Base-by-base conservation (phyloP, 1,140 invertebrate genomes). In the Drosophila ercepeae region DNA sequence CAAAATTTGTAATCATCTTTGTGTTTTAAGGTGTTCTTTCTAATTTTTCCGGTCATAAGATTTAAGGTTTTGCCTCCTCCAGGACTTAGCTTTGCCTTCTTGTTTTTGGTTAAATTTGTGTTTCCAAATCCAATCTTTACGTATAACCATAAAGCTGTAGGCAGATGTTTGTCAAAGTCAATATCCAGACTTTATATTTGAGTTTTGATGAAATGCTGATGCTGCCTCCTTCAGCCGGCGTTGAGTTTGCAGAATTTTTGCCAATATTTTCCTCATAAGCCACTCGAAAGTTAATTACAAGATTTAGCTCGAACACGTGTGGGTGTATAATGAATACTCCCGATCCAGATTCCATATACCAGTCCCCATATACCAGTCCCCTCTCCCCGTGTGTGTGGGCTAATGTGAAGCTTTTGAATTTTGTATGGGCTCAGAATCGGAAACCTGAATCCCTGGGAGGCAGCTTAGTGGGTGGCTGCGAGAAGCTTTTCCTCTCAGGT, bases 211-310 rank as follows among this genome's bases (percentile, higher is more conserved):
- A 58, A 58, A 60, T 48, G 74, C 51, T 72, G 51, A 68, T 67
- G 42, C 32, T 46, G 44, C 14, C 14, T 32, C 19, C 23, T 41
- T 19, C 8, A 36, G 41, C 18, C 34, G 11, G 3, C 41, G 46
- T n/a, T 46, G 59, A 68, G 58, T 48, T 36, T 29, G 61, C 63
- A 48, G 57, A 78, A 58, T 49, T 58, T 63, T 50, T 67, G 60
- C 71, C 72, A 78, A 83, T 75, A 78, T 84, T 67, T 65, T 63
- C 54, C n/a, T n/a, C 46, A 54, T 52, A 59, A n/a, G 55, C 75
- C 55, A 70, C 79, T 84, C 68, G 21, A 83, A 84, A 83, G 75
- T 77, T 83, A 78, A 83, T 83, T 78, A 78, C 49, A 78, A 84
- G 64, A 75, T 78, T 73, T 50, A 57, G 41, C 42, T 32, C 42